A percentile compares a stretch with the other conserved stretches of the same genome.
Evolutionary conservation across 1,140 invertebrate genomes (phyloP).

Genomic region (Heliconius nattereri): DNA sequence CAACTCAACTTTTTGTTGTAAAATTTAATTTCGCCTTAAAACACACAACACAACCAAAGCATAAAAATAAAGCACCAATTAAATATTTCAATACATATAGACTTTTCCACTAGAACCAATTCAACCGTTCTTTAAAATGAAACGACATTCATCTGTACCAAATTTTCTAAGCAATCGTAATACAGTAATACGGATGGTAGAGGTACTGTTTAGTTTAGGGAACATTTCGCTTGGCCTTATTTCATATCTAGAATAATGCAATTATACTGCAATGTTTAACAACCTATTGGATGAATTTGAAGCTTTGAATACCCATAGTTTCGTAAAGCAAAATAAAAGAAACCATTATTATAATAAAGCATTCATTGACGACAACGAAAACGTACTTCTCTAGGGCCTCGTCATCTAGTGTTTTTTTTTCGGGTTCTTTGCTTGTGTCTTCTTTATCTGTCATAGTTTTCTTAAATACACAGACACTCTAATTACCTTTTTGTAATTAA

Average conservation of each 20-base stretch:
- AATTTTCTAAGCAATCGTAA: too few species aligned
- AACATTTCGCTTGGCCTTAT: neutral
- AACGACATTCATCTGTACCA: too few species aligned
- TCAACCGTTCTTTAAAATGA: too few species aligned
- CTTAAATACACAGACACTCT: conserved; percentile 24
- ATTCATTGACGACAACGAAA: conserved; percentile 19
- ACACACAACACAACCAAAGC: too few species aligned
- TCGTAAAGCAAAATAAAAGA: neutral
- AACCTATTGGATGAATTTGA: neutral
- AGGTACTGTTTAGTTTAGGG: neutral
- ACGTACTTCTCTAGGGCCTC: conserved; percentile 73
- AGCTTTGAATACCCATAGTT: neutral
- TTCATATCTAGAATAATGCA: neutral
- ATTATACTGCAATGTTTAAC: neutral
- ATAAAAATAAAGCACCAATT: too few species aligned
- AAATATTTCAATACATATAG: too few species aligned
- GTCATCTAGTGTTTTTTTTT: conserved; percentile 72
- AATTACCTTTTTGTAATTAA: conserved; percentile 34
- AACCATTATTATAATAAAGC: neutral
- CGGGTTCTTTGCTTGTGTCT: conserved; percentile 68
- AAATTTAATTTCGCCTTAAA: too few species aligned
- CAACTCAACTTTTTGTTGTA: too few species aligned
- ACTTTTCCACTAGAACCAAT: too few species aligned
- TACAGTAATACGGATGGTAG: too few species aligned
- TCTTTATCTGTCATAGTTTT: conserved; percentile 79